Evolutionary conservation across 2,888 invertebrate genomes (phyloP).

Genomic region (Lithodes maja): DNA sequence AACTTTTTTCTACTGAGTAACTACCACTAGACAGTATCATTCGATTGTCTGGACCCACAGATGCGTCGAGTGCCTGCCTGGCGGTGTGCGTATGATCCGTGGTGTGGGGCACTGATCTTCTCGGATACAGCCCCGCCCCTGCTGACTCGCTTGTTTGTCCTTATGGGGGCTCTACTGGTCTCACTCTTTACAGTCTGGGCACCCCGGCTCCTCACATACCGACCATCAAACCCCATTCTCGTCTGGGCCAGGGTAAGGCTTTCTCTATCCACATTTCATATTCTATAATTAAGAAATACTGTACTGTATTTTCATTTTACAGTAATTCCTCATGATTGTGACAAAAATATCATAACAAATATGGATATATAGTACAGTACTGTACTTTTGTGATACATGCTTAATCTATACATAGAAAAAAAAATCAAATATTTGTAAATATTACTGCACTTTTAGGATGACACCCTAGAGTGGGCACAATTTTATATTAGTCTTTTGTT

Average conservation of each 20-base stretch:
- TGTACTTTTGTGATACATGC: no score
- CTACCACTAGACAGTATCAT: neutral
- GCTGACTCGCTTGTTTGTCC: constrained; percentile 38
- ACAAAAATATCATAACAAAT: no score
- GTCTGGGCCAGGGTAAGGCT: constrained; percentile 38
- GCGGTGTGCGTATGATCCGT: constrained; percentile 43
- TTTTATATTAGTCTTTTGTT: no score
- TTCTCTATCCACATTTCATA: neutral
- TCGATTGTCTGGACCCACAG: neutral
- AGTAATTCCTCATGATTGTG: no score
- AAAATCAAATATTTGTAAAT: no score
- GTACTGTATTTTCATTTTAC: no score
- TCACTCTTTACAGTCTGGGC: constrained; percentile 39
- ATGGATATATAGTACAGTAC: no score
- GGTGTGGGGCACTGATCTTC: constrained; percentile 35
- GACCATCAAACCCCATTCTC: constrained; percentile 22
- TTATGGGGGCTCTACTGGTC: constrained; percentile 20
- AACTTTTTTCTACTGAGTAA: no score
- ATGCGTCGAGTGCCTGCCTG: constrained; percentile 33
- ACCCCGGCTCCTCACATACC: constrained; percentile 43
- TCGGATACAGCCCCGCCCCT: constrained; percentile 39
- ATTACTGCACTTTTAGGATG: no score
- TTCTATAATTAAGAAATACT: no score
- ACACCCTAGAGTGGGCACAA: no score
- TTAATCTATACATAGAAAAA: no score